These are phyloP conservation scores for Arvicanthis niloticus DNA, from an alignment of 2,113 vertebrate species.

Conservation along the genomic window DNA sequence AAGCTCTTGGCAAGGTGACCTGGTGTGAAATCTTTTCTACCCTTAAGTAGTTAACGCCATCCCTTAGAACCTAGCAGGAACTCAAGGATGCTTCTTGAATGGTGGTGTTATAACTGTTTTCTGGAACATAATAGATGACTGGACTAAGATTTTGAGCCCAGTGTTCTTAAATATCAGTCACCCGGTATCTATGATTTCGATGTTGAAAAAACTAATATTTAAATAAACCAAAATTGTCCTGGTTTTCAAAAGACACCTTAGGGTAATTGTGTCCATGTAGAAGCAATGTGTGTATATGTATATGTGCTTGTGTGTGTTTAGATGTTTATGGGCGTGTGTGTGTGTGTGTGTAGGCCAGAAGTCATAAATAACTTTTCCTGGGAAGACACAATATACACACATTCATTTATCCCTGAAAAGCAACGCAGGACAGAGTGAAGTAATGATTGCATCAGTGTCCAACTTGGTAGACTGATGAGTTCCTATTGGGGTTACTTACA, in stretches of 20 bases:
- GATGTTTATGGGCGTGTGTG: rapidly evolving
- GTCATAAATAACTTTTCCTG: not conserved
- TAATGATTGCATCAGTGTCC: not conserved
- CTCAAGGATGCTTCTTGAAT: not conserved
- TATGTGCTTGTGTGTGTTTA: not conserved
- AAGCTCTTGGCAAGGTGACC: not conserved
- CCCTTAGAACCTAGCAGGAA: not conserved
- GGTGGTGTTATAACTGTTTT: not conserved
- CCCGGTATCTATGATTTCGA: not conserved
- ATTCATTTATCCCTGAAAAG: not conserved
- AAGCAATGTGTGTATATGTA: not conserved
- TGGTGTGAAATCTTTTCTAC: not conserved
- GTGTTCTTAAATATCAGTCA: slow-evolving; percentile 33
- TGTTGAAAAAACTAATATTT: not conserved
- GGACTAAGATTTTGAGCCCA: not conserved
- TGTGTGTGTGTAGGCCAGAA: no score
- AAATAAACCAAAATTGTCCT: not conserved
- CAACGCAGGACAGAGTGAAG: not conserved
- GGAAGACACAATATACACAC: not conserved
- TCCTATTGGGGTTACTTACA: not conserved
- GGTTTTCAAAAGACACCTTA: slow-evolving; percentile 26
- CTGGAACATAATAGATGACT: not conserved
- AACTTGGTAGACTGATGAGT: not conserved
- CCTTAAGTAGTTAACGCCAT: not conserved
- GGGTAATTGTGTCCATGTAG: not conserved